phyloP scores from a whole-genome alignment of 2,888 invertebrate genomes.

The Chromoteleia sp. region DNA sequence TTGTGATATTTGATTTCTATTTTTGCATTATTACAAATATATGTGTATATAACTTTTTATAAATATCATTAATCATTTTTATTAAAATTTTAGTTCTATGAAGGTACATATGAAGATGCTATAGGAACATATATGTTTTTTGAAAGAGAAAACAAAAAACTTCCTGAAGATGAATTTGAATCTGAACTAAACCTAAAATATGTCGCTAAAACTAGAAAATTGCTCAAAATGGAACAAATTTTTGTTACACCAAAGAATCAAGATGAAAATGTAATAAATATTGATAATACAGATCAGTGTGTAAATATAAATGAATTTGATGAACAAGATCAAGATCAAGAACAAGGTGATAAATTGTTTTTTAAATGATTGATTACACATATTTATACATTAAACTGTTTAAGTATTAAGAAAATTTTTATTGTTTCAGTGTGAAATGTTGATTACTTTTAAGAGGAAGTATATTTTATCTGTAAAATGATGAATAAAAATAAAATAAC shows the following conservation, averaged over 20 bases:
- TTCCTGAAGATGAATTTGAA: slow-evolving; percentile 84
- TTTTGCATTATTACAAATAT: too few species aligned
- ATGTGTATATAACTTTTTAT: slow-evolving; percentile 7
- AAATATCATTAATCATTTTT: background rate
- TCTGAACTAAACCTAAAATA: slow-evolving; percentile 87
- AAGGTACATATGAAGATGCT: slow-evolving; percentile 89
- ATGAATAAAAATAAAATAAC: too few species aligned
- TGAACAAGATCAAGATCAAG: background rate
- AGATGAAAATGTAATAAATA: slow-evolving; percentile 77
- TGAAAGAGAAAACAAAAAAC: slow-evolving; percentile 86
- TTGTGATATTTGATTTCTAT: too few species aligned
- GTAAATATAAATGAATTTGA: slow-evolving; percentile 7
- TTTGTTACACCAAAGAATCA: slow-evolving; percentile 86
- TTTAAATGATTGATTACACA: too few species aligned
- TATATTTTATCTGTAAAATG: too few species aligned
- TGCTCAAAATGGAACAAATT: slow-evolving; percentile 88
- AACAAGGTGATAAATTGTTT: too few species aligned
- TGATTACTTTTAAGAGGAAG: too few species aligned
- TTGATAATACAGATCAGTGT: slow-evolving; percentile 42
- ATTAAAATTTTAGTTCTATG: slow-evolving; percentile 79
- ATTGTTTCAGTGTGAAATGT: too few species aligned
- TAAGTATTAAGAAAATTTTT: too few species aligned
- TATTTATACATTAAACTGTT: too few species aligned
- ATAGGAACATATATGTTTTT: slow-evolving; percentile 91
- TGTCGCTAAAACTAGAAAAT: slow-evolving; percentile 88